Evolutionary conservation across 2,113 vertebrate species (phyloP).

Genomic region (Melanostigma gelatinosum): DNA sequence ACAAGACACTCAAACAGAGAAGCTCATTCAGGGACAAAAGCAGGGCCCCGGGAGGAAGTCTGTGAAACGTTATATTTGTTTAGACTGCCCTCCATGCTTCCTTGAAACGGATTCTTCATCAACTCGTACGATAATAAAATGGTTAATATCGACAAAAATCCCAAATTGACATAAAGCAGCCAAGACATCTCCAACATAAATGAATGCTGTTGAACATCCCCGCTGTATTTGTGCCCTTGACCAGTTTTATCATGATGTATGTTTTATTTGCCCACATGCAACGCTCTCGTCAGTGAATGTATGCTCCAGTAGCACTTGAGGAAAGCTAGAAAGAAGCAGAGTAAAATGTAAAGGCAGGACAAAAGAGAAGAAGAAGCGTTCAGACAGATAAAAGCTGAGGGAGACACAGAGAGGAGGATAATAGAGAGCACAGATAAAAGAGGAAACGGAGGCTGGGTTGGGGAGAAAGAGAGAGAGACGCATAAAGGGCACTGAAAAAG

Average conservation of each 20-base stretch:
- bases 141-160: neutral
- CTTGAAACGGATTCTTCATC: constrained; percentile 41
- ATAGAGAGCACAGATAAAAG: constrained; percentile 50
- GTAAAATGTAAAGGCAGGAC: constrained; percentile 38
- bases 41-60: constrained; percentile 41
- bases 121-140: neutral
- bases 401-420: constrained; percentile 43
- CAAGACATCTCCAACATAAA: neutral
- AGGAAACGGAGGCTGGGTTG: constrained; percentile 37
- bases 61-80: constrained; percentile 47
- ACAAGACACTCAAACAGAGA: neutral
- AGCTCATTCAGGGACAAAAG: constrained; percentile 26
- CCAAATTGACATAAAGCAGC: constrained; percentile 5
- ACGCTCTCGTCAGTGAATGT: constrained; percentile 9
- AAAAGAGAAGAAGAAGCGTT: constrained; percentile 22
- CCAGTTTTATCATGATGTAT: neutral
- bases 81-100: constrained; percentile 29
- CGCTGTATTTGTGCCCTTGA: neutral
- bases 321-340: constrained; percentile 30
- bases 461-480: neutral
- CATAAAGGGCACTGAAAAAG: constrained; percentile 60
- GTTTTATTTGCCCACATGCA: neutral
- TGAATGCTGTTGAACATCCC: neutral
- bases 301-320: constrained; percentile 13
- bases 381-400: constrained; percentile 23